Evolutionary conservation across 2,113 vertebrate species (phyloP).

Genomic region (Dromiciops gliroides): DNA sequence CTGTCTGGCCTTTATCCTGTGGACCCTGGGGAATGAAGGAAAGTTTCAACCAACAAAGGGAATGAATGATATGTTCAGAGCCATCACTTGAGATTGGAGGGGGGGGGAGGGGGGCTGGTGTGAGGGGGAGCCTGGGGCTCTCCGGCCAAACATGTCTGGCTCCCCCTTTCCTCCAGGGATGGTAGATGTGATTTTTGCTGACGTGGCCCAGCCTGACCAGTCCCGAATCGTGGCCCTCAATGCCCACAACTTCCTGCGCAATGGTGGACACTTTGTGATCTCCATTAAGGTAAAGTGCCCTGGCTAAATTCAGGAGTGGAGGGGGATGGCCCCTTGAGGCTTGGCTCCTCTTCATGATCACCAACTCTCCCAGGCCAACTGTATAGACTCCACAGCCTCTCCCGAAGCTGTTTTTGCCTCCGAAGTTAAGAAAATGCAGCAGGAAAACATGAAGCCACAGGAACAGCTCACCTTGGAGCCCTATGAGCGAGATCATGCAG

Average conservation of each 20-base stretch:
- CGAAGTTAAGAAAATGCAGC: constrained; percentile 94
- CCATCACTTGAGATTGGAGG: constrained; percentile 16
- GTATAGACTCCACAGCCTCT: constrained; percentile 94
- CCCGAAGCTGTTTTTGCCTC: constrained; percentile 94
- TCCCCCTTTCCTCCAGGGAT: constrained; percentile 85
- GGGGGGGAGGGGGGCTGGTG: too few relatives aligned
- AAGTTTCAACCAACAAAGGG: background rate
- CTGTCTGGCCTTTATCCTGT: background rate
- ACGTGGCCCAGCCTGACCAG: constrained; percentile 96
- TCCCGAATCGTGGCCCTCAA: constrained; percentile 95
- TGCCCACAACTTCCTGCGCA: constrained; percentile 94
- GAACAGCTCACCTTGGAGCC: constrained; percentile 96
- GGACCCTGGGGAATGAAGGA: too few relatives aligned
- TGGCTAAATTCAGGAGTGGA: background rate
- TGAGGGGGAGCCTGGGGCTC: constrained; percentile 15
- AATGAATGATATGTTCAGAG: constrained; percentile 52
- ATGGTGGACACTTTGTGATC: constrained; percentile 95
- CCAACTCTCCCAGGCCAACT: constrained; percentile 88
- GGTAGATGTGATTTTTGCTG: constrained; percentile 97
- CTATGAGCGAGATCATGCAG: constrained; percentile 94
- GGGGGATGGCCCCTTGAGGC: too few relatives aligned
- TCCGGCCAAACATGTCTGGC: background rate
- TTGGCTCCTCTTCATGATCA: background rate
- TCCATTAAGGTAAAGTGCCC: constrained; percentile 91
- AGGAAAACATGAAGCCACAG: constrained; percentile 96